phyloP scores from a whole-genome alignment of 2,797 vertebrate species.

The Pteronotus mesoamericanus region DNA sequence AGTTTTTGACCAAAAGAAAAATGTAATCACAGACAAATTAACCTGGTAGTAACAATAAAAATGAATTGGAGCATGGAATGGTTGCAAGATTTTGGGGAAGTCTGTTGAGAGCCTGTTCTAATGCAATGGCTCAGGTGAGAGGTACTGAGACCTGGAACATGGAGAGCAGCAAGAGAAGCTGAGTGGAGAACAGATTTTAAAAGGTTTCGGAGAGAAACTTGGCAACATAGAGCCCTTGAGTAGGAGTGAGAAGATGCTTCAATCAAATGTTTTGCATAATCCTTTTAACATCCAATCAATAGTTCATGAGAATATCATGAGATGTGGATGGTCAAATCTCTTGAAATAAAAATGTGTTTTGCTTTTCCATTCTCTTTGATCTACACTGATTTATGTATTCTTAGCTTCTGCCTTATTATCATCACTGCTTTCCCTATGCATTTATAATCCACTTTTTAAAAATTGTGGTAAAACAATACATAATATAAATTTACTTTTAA shows the following conservation, averaged over 20 bases:
- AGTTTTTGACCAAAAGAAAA: background rate
- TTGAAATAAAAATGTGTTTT: slow-evolving; percentile 20
- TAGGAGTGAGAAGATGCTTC: background rate
- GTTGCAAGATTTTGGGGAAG: background rate
- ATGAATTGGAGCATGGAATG: background rate
- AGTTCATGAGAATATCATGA: background rate
- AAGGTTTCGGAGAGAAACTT: background rate
- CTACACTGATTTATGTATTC: background rate
- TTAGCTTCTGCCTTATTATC: background rate
- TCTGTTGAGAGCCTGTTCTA: background rate
- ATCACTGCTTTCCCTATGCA: background rate
- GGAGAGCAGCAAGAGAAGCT: background rate
- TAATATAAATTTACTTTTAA: background rate
- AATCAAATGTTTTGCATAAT: background rate
- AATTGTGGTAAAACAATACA: background rate
- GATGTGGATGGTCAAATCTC: background rate
- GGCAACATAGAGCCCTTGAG: background rate
- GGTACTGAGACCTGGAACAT: background rate
- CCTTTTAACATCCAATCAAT: background rate
- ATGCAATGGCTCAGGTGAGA: background rate
- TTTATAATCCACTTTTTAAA: background rate
- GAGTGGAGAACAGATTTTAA: background rate
- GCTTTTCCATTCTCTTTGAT: background rate
- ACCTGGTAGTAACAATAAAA: background rate
- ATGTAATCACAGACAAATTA: background rate